Base-by-base conservation (phyloP, 1,140 invertebrate species). In the Pseudobourletiella spinata region DNA sequence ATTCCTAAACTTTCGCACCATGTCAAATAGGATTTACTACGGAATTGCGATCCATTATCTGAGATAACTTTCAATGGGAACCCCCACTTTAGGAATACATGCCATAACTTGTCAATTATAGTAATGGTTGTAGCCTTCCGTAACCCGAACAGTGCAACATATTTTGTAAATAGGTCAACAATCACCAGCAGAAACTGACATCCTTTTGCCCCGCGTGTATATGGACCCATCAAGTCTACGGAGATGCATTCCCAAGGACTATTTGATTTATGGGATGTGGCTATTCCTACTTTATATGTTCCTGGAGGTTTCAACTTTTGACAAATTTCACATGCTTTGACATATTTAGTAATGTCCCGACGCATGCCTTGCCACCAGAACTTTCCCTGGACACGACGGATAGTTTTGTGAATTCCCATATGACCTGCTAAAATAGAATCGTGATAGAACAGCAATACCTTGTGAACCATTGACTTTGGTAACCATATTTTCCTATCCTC, bases 281-380 rank as follows among this genome's bases (percentile, higher is more conserved):
- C 58, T 11, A 28, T 16, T 42, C 35, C 35, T 3, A 51, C 44
- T 35, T n/a, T 6, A 2, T 20, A 18, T 32, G 30, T 6, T n/a
- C 22, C 20, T 26, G 4, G 4, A 6, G 20, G 18, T 20, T 55
- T 55, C 4, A 8, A 28, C 11, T 55, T 29, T 29, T 57, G 54
- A 57, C 54, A 57, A 25, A 11, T 15, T 20, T 4, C 3, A 22
- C 54, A 57, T 20, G 4, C 20, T 20, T 39, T 57, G 3, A 57
- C 22, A 39, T 15, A 57, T 6, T 24, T 14, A 54, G 11, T 24
- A 2, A 74, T 61, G 63, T 74, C 71, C 4, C 16, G 30, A 35
- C 60, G 66, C 67, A 72, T 71, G 1, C 61, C 61, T 0, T 71
- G 71, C 72, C 72, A 75, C 50, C 70, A 73, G 59, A 39, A 4